These are phyloP conservation scores for Irena cyanogastra DNA, from an alignment of 2,113 vertebrate species.

Conservation along the genomic window DNA sequence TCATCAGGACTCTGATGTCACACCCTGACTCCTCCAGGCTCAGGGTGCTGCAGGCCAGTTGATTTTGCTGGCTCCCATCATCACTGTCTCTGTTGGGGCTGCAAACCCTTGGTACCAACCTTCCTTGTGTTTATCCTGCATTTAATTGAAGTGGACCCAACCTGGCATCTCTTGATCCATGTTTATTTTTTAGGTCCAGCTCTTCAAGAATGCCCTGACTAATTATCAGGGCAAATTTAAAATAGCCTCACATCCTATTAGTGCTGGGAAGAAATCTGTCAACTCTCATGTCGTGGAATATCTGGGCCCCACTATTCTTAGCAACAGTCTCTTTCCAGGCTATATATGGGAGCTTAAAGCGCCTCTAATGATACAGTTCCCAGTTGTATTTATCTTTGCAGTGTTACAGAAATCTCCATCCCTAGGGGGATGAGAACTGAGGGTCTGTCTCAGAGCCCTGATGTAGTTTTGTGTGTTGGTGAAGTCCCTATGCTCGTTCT, in stretches of 20 bases:
- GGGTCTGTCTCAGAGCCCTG: neutral
- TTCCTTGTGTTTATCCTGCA: neutral
- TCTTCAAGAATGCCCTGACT: neutral
- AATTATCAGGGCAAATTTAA: conserved; percentile 4
- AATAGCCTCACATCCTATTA: conserved; percentile 10
- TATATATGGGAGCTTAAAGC: conserved; percentile 47
- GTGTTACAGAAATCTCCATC: neutral
- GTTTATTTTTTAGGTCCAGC: conserved; percentile 1
- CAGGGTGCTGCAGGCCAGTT: neutral
- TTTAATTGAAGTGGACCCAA: neutral
- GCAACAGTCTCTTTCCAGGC: conserved; percentile 56
- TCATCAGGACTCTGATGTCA: rapidly evolving
- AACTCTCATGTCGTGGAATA: neutral
- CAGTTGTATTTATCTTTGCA: conserved; percentile 1
- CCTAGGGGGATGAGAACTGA: neutral
- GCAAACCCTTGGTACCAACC: neutral
- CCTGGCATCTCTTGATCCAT: neutral
- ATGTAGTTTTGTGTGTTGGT: neutral
- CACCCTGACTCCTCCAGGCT: neutral
- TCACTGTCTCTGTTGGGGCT: rapidly evolving
- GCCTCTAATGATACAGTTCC: neutral
- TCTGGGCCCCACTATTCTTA: conserved; percentile 53
- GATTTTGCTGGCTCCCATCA: neutral
- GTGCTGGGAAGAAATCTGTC: conserved; percentile 32
- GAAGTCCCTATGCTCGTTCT: neutral